These are phyloP conservation scores for Argyrosomus japonicus DNA, from an alignment of 2,113 vertebrate species.

Conservation along the genomic window DNA sequence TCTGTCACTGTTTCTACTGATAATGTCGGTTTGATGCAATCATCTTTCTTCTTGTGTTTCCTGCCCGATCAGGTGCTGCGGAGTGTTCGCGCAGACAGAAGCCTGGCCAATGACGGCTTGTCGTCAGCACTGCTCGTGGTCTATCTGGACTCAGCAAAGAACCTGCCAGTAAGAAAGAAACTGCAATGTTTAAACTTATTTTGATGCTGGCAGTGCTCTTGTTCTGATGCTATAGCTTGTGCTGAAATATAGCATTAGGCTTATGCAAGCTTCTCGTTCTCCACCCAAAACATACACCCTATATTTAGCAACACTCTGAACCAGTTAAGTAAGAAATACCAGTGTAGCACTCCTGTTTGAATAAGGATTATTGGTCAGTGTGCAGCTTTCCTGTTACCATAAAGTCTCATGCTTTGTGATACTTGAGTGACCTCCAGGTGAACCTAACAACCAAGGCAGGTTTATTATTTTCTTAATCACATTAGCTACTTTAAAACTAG, in stretches of 20 bases:
- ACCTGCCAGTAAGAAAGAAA: constrained; percentile 95
- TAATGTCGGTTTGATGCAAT: background rate
- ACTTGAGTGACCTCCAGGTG: constrained; percentile 24
- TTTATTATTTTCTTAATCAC: background rate
- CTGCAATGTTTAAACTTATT: background rate
- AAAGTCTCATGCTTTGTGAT: constrained; percentile 13
- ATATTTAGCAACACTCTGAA: constrained; percentile 19
- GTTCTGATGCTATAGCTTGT: background rate
- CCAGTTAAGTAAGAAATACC: constrained; percentile 33
- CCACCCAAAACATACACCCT: background rate
- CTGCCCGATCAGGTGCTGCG: constrained; percentile 86
- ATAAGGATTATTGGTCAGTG: constrained; percentile 27
- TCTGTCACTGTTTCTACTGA: background rate
- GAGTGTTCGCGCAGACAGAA: constrained; percentile 91
- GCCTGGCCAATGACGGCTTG: constrained; percentile 90
- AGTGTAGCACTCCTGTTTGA: constrained; percentile 28
- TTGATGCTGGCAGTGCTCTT: background rate
- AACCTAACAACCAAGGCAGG: background rate
- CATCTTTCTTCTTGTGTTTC: background rate
- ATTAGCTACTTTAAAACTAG: background rate
- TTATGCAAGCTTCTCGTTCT: constrained; percentile 27
- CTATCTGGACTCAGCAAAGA: constrained; percentile 94
- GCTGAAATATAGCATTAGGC: background rate
- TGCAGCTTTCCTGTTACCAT: constrained; percentile 16
- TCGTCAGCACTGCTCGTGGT: constrained; percentile 94